These are phyloP conservation scores for Colletes collaris DNA, from an alignment of 2,888 invertebrate species.

Conservation along the genomic window DNA sequence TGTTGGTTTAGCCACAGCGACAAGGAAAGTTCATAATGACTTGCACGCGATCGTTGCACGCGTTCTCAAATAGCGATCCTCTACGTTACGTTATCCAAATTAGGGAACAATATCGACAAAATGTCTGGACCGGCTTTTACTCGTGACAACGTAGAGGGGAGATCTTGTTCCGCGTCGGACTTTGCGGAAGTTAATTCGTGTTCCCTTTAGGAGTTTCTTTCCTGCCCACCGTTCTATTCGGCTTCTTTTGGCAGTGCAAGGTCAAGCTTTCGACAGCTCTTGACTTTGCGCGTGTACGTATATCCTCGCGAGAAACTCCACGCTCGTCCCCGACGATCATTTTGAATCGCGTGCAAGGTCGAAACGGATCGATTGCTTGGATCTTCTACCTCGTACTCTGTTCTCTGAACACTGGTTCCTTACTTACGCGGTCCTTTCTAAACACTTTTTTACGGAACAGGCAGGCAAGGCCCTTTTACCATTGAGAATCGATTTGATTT, in stretches of 20 bases:
- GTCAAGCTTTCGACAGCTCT: conserved; percentile 65
- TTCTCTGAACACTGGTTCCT: conserved; percentile 6
- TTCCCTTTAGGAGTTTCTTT: conserved; percentile 25
- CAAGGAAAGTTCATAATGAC: conserved; percentile 62
- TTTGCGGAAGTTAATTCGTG: conserved; percentile 22
- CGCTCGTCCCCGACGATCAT: conserved; percentile 60
- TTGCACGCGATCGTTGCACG: conserved; percentile 30
- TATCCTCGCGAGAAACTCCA: conserved; percentile 34
- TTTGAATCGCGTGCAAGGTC: conserved; percentile 72
- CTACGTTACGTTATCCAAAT: no score
- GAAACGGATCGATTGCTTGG: conserved; percentile 68
- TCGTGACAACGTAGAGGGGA: conserved; percentile 9
- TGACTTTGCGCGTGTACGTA: conserved; percentile 1
- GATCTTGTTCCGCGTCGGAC: conserved; percentile 6
- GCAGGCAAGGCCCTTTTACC: neutral
- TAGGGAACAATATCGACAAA: no score
- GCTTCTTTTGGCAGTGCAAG: conserved; percentile 57
- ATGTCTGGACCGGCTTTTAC: no score
- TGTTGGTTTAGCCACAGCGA: conserved; percentile 40
- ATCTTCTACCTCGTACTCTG: conserved; percentile 44
- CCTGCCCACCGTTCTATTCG: conserved; percentile 49
- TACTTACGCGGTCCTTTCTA: conserved; percentile 15
- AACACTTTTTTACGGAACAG: neutral
- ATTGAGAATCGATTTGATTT: neutral
- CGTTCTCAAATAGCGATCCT: conserved; percentile 38